phyloP scores from a whole-genome alignment of 2,888 invertebrate genomes.

The Calliscelio sp. region DNA sequence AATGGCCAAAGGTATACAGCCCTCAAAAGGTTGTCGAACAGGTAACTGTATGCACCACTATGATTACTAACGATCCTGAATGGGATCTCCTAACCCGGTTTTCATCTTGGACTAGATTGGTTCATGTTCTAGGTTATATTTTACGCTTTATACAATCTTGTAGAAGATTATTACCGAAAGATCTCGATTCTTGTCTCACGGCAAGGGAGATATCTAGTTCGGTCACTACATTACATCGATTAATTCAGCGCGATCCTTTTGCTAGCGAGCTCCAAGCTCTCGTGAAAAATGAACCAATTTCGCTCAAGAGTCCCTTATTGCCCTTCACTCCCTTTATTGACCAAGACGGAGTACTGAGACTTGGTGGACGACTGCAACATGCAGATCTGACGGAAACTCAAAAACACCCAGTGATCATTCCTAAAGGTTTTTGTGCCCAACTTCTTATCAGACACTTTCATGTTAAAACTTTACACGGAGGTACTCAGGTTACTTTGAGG shows the following conservation, averaged over 20 bases:
- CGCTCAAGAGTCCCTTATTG: neutral
- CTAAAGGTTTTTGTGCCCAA: neutral
- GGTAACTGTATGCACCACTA: no score
- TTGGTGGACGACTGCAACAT: slow-evolving; percentile 2
- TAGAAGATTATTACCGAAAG: no score
- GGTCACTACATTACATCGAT: no score
- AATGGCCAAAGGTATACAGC: slow-evolving; percentile 5
- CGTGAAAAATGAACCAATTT: neutral
- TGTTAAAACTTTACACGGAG: slow-evolving; percentile 6
- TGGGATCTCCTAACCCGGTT: slow-evolving; percentile 2
- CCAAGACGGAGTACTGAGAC: neutral
- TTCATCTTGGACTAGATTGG: neutral
- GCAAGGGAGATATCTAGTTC: no score
- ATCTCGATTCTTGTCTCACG: no score
- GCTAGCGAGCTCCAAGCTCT: no score
- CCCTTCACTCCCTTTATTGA: slow-evolving; percentile 8
- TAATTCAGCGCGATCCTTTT: no score
- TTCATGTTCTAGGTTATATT: neutral
- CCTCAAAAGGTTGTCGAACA: no score
- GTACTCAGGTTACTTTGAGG: slow-evolving; percentile 24
- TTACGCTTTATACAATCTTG: no score
- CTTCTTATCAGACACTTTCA: slow-evolving; percentile 4
- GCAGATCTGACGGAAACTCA: neutral
- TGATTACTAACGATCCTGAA: no score
- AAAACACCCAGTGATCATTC: slow-evolving; percentile 16